Conservation (phyloP, 2,888 invertebrate genomes). For the Criorhina ranunculi region DNA sequence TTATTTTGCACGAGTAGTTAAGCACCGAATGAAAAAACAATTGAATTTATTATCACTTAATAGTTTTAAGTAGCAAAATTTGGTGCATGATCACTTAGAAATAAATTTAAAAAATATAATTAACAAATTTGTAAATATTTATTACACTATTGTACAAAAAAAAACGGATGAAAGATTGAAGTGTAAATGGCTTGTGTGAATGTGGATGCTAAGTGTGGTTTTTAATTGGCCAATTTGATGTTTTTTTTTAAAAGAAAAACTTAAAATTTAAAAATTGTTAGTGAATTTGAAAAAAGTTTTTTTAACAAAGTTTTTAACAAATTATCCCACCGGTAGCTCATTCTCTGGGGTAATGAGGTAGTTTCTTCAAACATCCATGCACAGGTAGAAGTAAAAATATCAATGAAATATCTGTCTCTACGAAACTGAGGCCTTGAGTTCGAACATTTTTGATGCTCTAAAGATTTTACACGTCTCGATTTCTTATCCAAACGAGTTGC, state of each 20-base stretch:
- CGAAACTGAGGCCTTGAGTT: no score
- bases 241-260: no score
- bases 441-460: no score
- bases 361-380: background rate
- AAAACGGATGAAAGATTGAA: background rate
- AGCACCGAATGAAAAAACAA: constrained; percentile 16
- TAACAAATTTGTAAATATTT: background rate
- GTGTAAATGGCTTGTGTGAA: constrained; percentile 27
- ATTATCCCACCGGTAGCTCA: background rate
- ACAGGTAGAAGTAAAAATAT: no score
- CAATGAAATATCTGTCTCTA: no score
- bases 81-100: constrained; percentile 60
- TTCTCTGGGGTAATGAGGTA: constrained; percentile 3
- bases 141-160: background rate
- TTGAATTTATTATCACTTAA: background rate
- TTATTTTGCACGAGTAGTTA: constrained; percentile 33
- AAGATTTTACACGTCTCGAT: no score
- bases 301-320: background rate
- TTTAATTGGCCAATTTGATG: constrained; percentile 54
- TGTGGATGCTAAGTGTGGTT: constrained; percentile 27
- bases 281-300: no score
- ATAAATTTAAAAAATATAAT: constrained; percentile 34
- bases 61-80: constrained; percentile 24
- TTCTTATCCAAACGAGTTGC: no score
- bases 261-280: constrained; percentile 1